phyloP scores from a whole-genome alignment of 2,888 invertebrate species.

The Leptopilina myrica region DNA sequence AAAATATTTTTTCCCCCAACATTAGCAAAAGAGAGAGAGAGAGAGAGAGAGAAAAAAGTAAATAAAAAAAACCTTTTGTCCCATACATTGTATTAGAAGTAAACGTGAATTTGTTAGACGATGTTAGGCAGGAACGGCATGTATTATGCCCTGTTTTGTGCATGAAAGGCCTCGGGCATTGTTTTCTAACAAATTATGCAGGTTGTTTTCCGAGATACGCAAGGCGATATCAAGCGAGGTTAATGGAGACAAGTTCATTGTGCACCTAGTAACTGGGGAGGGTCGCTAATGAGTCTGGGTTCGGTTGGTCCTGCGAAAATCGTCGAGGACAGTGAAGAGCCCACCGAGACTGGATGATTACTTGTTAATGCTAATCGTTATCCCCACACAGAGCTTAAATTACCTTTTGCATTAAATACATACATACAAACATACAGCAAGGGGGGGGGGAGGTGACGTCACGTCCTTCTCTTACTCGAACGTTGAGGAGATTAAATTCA shows the following conservation, averaged over 20 bases:
- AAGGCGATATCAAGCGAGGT: constrained; percentile 24
- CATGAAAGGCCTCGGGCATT: constrained; percentile 10
- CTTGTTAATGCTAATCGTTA: constrained; percentile 53
- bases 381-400: constrained; percentile 47
- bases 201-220: constrained; percentile 31
- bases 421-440: not conserved
- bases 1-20: too few relatives aligned
- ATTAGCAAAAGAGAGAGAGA: too few relatives aligned
- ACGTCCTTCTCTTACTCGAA: not conserved
- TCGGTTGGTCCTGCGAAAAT: constrained; percentile 41
- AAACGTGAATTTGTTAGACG: not conserved
- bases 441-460: not conserved
- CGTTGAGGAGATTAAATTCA: too few relatives aligned
- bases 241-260: constrained; percentile 44
- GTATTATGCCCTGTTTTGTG: not conserved
- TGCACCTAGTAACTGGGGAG: constrained; percentile 43
- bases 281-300: constrained; percentile 48
- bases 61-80: too few relatives aligned
- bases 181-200: constrained; percentile 30
- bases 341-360: constrained; percentile 49
- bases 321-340: constrained; percentile 46
- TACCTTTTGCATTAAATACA: constrained; percentile 44
- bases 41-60: too few relatives aligned
- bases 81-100: not conserved
- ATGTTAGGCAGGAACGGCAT: constrained; percentile 2